Base-by-base conservation (phyloP, 2,113 vertebrate species). In the Epinephelus lanceolatus region DNA sequence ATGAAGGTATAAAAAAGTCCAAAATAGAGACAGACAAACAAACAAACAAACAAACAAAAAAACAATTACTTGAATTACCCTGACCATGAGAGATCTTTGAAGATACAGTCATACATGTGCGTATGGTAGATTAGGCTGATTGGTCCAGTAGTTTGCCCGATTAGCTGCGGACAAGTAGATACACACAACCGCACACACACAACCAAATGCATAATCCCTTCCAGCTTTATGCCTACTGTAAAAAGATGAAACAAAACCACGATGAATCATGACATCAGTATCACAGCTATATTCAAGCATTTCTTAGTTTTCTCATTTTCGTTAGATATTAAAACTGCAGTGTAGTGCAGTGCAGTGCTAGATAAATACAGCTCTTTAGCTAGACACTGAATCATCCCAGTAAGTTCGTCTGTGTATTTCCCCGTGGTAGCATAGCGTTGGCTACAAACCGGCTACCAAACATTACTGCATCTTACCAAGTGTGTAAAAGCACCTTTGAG, bases 401-500 rank as follows among this genome's bases (percentile, higher is more conserved):
- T 45, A 45, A 45, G 9, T 33, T 25, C 33, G 25, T 47, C 42
- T 12, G 15, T 55, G 21, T 30, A 25, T 79, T 52, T 85, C 56
- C 68, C 33, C 21, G 33, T 21, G 45, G 51, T 27, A 37, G 30
- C 21, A 79, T 57, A 61, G 14, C 5, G 0, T 21, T 17, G 3
- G n/a, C 21, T 67, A 5, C 37, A 49, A 60, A 47, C 23, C 3
- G 8, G 66, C 37, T 52, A 53, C 23, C 51, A 65, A 69, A 56
- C 62, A 70, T 79, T 70, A 66, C 49, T 19, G 27, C 13, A n/a
- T 77, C 76, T 80, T 30, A 70, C 40, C 4, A 12, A 23, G 69
- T 25, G 27, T n/a, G 8, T 56, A 61, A 89, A 81, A 71, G 53
- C 21, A 81, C 73, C 77, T 71, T 47, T 10, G 77, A 80, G 65